Base-by-base conservation (phyloP, 2,888 invertebrate genomes). In the Polydesmus complanatus region DNA sequence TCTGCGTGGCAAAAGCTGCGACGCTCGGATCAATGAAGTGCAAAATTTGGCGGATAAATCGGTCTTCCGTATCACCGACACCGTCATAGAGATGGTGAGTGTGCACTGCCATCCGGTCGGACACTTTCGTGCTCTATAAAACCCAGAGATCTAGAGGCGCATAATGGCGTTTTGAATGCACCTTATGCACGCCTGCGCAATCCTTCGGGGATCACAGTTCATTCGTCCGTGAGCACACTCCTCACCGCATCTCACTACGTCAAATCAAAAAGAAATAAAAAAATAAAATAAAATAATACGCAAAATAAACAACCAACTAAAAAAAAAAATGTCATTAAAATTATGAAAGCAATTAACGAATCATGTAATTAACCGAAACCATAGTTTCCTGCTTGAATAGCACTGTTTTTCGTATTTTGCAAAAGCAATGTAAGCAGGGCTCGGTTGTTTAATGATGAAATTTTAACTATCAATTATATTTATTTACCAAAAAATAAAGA, bases 1-100 rank as follows among this genome's bases (percentile, higher is more conserved):
- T 58, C 22, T 8, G 58, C 58, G 58, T 58, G 58, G 22, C 51
- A 19, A 19, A 50, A 58, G 49, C 37, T 47, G 58, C 37, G 50
- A 49, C 51, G 58, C 14, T 5, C 58, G 50, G 50, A 22, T 48
- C 58, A 58, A 58, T 58, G 58, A 58, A 58, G 58, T 50, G 58
- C 50, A 58, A 58, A 58, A 58, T 58, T 58, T 58, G 51, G 58
- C 58, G 58, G 58, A 50, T 58, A 58, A 58, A 58, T 58, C 58
- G 58, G 50, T 51, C 58, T 51, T 51, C 56, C 56, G 56, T 56
- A 14, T 26, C 56, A 22, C 27, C 21, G 37, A 5, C 37, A 37
- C 37, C 14, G 37, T 14, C 37, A 37, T 37, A 37, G 37, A 37
- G 37, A 37, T 37, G 37, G 37, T 14, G 37, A 5, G 37, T 37